Percentiles rank a stretch among this genome's conserved stretches.
These are phyloP conservation scores for Xerus rutilus DNA, from an alignment of 2,797 vertebrate genomes.

Conservation along the genomic window DNA sequence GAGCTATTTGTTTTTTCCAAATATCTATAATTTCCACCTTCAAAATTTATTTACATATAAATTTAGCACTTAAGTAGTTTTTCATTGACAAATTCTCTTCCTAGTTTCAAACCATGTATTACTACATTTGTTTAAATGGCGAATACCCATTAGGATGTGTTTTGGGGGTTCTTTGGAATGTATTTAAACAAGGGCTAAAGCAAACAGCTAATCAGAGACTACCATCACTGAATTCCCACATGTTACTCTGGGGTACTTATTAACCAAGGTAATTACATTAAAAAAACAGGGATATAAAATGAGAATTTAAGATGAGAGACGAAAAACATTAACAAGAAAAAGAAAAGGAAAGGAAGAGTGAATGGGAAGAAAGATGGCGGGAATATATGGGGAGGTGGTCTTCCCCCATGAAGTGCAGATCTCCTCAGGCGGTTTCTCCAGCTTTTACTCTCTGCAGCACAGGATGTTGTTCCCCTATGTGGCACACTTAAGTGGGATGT, in stretches of 20 bases:
- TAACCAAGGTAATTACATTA: not conserved
- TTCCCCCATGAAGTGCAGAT: not conserved
- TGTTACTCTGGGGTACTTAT: not conserved
- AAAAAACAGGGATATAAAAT: not conserved
- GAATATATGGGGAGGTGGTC: rapidly evolving
- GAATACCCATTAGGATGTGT: not conserved
- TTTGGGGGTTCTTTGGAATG: not conserved
- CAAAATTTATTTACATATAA: not conserved
- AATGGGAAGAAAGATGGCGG: not conserved
- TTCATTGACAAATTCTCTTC: not conserved
- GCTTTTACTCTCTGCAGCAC: not conserved
- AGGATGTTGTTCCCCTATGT: no score
- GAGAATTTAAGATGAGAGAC: not conserved
- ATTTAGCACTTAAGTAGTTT: not conserved
- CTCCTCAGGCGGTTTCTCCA: not conserved
- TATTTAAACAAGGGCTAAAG: constrained; percentile 45
- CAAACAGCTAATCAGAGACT: constrained; percentile 6
- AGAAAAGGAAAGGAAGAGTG: not conserved
- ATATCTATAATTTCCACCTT: not conserved
- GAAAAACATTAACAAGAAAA: not conserved
- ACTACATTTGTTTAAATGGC: not conserved
- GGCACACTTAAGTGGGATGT: no score
- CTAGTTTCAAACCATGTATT: not conserved
- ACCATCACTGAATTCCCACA: not conserved
- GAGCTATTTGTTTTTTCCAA: not conserved